Percentiles rank a stretch among this genome's conserved stretches.
Conservation (phyloP, 2,888 invertebrate species). For the Leptopilina drosophilae region DNA sequence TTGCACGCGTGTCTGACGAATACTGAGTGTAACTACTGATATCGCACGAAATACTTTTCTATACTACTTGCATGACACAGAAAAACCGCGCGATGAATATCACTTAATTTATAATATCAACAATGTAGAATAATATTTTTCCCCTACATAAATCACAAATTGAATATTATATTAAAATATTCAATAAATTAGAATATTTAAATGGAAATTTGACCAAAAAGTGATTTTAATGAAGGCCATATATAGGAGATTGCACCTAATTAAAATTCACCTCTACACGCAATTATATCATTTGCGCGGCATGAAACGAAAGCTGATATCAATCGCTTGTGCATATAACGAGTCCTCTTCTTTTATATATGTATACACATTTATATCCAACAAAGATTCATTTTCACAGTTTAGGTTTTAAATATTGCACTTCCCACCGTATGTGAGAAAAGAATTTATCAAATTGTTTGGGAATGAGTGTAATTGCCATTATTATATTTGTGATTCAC, state of each 20-base stretch:
- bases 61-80: constrained; percentile 6
- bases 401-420: constrained; percentile 3
- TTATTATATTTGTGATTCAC: neutral
- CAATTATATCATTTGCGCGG: constrained; percentile 37
- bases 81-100: neutral
- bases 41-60: neutral
- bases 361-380: neutral
- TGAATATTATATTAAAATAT: neutral
- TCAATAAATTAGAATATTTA: neutral
- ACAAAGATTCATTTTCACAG: constrained; percentile 34
- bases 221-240: constrained; percentile 33
- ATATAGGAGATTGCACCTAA: constrained; percentile 25
- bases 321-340: constrained; percentile 16
- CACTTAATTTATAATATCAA: no score
- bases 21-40: constrained; percentile 8
- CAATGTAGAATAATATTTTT: no score
- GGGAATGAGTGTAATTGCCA: neutral
- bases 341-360: neutral
- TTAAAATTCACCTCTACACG: neutral
- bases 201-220: neutral
- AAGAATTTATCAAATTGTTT: constrained; percentile 20
- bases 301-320: constrained; percentile 22
- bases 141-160: no score
- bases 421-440: constrained; percentile 23
- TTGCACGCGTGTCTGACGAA: constrained; percentile 14